A percentile compares a stretch with the other conserved stretches of the same genome.
These are phyloP conservation scores for Channa maculata DNA, from an alignment of 2,113 vertebrate species.

Conservation along the genomic window DNA sequence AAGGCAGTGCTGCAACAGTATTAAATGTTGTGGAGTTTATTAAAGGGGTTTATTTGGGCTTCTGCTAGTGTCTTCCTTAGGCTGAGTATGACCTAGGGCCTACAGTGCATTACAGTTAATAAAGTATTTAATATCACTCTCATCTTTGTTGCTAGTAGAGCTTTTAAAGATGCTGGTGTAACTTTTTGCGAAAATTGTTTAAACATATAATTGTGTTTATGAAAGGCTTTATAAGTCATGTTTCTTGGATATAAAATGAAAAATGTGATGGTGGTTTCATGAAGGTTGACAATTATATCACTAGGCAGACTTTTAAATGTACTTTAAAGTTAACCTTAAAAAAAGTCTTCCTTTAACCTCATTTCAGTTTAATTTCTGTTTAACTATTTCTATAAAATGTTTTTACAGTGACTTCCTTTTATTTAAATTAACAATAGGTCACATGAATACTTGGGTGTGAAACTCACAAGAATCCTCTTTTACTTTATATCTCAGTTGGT, in stretches of 20 bases:
- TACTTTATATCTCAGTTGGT: no score
- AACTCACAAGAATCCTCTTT: neutral
- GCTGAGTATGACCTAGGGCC: constrained; percentile 59
- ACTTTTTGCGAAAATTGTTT: constrained; percentile 18
- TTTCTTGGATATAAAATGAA: neutral
- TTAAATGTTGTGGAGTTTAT: constrained; percentile 74
- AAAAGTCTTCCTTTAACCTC: neutral
- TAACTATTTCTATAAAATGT: neutral
- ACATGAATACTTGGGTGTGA: neutral
- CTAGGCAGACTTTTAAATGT: constrained; percentile 19
- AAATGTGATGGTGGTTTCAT: neutral
- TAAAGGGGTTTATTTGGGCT: constrained; percentile 68
- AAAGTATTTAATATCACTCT: constrained; percentile 69
- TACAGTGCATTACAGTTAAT: constrained; percentile 60
- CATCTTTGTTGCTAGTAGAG: constrained; percentile 53
- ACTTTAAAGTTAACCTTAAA: neutral
- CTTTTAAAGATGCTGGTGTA: constrained; percentile 28
- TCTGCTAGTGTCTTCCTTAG: constrained; percentile 55
- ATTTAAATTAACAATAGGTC: neutral
- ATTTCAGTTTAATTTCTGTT: neutral
- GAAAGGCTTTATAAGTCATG: neutral
- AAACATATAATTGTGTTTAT: constrained; percentile 35
- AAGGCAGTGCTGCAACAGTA: constrained; percentile 49
- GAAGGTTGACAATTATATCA: neutral
- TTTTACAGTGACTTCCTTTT: no score